A percentile compares a stretch with the other conserved stretches of the same genome.
Conservation (phyloP, 2,113 vertebrate genomes). For the Solenodon paradoxus region DNA sequence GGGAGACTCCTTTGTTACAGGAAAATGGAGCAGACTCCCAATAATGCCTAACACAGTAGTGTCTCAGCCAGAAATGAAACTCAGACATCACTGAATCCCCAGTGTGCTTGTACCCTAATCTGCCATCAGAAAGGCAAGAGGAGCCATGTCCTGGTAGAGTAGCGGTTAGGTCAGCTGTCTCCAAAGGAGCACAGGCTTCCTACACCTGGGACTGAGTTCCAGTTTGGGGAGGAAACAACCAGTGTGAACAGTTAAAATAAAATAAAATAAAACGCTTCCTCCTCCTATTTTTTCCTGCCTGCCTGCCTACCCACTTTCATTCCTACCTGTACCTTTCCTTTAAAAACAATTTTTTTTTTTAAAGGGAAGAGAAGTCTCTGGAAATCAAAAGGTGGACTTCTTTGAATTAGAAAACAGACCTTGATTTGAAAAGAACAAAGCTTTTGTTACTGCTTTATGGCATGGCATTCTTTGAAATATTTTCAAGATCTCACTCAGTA, state of each 20-base stretch:
- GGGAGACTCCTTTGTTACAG: conserved; percentile 32
- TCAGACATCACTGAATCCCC: background rate
- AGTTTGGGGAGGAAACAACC: no score
- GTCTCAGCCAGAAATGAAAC: background rate
- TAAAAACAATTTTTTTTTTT: no score
- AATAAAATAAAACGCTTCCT: no score
- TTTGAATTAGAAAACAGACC: background rate
- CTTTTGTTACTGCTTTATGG: background rate
- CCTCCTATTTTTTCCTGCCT: no score
- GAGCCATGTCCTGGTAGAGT: no score
- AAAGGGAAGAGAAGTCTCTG: background rate
- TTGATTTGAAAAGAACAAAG: background rate
- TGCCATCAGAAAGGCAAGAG: background rate
- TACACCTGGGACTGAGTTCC: no score
- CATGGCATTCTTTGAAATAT: conserved; percentile 21
- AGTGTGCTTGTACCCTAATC: background rate
- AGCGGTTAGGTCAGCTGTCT: no score
- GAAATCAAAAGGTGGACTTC: background rate
- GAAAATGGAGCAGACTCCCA: background rate
- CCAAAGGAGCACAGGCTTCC: no score
- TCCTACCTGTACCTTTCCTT: no score
- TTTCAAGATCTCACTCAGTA: conserved; percentile 12
- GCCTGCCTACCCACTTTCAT: no score
- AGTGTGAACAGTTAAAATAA: no score
- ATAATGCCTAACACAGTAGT: background rate